Evolutionary conservation across 1,140 invertebrate species (phyloP).

Genomic region (Brachionus asplanchnoidis): DNA sequence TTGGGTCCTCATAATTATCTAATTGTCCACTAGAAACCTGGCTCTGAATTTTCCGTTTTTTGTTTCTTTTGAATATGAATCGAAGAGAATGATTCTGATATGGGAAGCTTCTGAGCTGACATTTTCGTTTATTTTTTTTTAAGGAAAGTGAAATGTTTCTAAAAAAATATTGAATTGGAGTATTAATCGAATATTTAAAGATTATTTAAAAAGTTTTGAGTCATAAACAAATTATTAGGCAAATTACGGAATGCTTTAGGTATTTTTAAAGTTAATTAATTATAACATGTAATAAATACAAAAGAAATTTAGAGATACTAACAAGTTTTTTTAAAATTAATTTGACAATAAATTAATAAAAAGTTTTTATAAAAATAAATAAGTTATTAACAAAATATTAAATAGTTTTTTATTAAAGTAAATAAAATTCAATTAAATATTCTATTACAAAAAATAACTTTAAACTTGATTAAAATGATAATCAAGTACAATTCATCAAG

Average conservation of each 20-base stretch:
- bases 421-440: neutral
- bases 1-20: neutral
- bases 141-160: neutral
- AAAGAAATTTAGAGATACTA: neutral
- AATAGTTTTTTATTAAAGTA: neutral
- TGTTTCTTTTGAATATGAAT: neutral
- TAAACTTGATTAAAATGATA: neutral
- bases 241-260: neutral
- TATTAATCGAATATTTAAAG: neutral
- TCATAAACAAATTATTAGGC: neutral
- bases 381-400: neutral
- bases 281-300: neutral
- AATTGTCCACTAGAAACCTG: neutral
- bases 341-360: neutral
- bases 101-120: neutral
- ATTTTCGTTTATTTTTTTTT: neutral
- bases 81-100: neutral
- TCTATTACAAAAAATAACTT: neutral
- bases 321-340: neutral
- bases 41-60: neutral
- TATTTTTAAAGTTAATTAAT: neutral
- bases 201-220: neutral
- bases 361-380: neutral
- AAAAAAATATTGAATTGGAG: neutral
- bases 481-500: neutral